A percentile compares a stretch with the other conserved stretches of the same genome.
phyloP scores from a whole-genome alignment of 2,113 vertebrate genomes.

The Larimichthys polyactis region DNA sequence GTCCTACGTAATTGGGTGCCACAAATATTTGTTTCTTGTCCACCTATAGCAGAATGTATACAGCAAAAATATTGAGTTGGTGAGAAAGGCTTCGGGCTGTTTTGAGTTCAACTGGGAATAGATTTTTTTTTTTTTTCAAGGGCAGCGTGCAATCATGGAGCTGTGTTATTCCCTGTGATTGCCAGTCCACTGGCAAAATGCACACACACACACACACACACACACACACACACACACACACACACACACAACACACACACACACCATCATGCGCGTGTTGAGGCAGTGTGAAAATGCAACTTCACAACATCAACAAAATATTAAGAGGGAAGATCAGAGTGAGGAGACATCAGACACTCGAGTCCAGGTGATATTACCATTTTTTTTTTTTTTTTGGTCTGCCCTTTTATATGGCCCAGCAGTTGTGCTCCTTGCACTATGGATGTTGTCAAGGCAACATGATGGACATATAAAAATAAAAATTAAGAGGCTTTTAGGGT shows the following conservation, averaged over 20 bases:
- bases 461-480: conserved; percentile 36
- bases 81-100: conserved; percentile 69
- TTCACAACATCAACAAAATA: conserved; percentile 76
- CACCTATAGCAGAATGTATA: conserved; percentile 65
- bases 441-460: conserved; percentile 69
- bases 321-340: conserved; percentile 73
- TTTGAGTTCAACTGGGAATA: conserved; percentile 76
- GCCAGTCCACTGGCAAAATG: conserved; percentile 66
- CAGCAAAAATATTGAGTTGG: conserved; percentile 65
- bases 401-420: conserved; percentile 42
- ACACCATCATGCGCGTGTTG: conserved; percentile 11
- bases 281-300: conserved; percentile 54
- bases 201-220: conserved; percentile 26
- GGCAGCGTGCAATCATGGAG: conserved; percentile 70
- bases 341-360: conserved; percentile 64
- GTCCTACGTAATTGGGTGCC: conserved; percentile 24
- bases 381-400: conserved; percentile 66
- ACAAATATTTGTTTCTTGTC: conserved; percentile 41
- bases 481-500: conserved; percentile 45
- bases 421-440: conserved; percentile 43
- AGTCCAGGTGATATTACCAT: conserved; percentile 70
- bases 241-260: conserved; percentile 18
- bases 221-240: conserved; percentile 20
- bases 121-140: conserved; percentile 71
- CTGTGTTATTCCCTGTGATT: conserved; percentile 73